Evolutionary conservation across 2,888 invertebrate genomes (phyloP), one percentile per base, ranked within the genome.

Genomic region (Spodoptera picta): DNA sequence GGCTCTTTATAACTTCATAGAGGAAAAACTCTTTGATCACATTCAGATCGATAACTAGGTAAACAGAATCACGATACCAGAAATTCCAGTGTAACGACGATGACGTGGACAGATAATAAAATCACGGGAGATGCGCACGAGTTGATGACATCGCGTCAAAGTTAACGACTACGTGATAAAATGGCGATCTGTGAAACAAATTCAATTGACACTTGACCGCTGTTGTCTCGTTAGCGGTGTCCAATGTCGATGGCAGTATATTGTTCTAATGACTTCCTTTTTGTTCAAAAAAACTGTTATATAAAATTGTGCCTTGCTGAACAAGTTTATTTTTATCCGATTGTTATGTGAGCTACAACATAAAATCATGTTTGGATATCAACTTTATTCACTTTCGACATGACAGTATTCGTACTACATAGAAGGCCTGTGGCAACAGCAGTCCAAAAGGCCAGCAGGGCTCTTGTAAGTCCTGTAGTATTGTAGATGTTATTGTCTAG

Each of bases 201-300:
- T 78, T 68, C 50, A 80, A 75, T 82, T 80, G 65, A 41, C 74
- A 68, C 67, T 69, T 60, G 78, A 72, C 65, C 12, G 27, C 23
- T 31, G 47, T 19, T 24, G 36, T n/a, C 65, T 64, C 7, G 51
- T 64, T 71, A 71, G 72, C 65, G 23, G 23, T 14, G 44, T 52
- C 47, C 71, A 72, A 73, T 77, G 77, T 43, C 60, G 52, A 73
- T 77, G 77, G 41, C 60, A 55, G 45, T 66, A 23, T 41, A 52
- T 57, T 48, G 43, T 52, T 23, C 44, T 45, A 27, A 2, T 7
- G 12, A 43, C 1, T 43, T 41, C 11, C 36, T 48, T 58, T 47
- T 64, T 70, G 36, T 9, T 36, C 6, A 36, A 36, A 36, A 36
- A 36, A 36, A 2, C 36, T 36, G 36, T 36, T 27, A 5, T 27